Evolutionary conservation across 1,140 invertebrate species (phyloP).

Genomic region (Drosophila ironensis): DNA sequence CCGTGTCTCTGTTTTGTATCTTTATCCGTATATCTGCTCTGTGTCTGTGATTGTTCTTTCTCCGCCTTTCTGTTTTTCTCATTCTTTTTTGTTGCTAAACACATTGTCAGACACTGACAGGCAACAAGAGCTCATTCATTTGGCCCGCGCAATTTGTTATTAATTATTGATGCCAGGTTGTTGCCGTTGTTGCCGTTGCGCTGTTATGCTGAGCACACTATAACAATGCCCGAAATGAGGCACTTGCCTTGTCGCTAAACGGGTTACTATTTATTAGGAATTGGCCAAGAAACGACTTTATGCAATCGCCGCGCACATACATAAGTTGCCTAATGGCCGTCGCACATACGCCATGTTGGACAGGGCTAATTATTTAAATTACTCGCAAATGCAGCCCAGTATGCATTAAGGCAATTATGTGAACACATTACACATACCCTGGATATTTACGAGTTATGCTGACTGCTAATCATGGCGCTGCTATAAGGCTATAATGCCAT

Average conservation of each 20-base stretch:
- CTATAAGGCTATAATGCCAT: constrained; percentile 11
- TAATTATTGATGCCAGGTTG: constrained; percentile 34
- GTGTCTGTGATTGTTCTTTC: constrained; percentile 3
- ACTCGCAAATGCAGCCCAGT: constrained; percentile 47
- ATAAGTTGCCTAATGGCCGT: constrained; percentile 40
- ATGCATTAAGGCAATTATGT: constrained; percentile 70
- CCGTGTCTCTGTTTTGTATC: constrained; percentile 2
- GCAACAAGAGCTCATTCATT: constrained; percentile 66
- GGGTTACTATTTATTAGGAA: constrained; percentile 41
- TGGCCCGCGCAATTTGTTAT: constrained; percentile 55
- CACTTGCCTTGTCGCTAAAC: constrained; percentile 25
- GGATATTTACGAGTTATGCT: constrained; percentile 57
- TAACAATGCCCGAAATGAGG: constrained; percentile 12
- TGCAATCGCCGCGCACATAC: constrained; percentile 25
- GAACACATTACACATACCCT: constrained; percentile 29
- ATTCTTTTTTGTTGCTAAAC: constrained; percentile 41
- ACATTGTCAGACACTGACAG: constrained; percentile 67
- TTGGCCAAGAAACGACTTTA: constrained; percentile 14
- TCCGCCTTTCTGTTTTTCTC: background rate
- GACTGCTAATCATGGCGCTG: constrained; percentile 49
- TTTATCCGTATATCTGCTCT: constrained; percentile 4
- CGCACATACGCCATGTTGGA: constrained; percentile 68
- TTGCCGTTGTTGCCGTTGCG: constrained; percentile 13
- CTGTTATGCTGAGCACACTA: constrained; percentile 12
- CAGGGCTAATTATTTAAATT: constrained; percentile 68